Base-by-base conservation (phyloP, 2,797 vertebrate species). In the Morus bassanus region DNA sequence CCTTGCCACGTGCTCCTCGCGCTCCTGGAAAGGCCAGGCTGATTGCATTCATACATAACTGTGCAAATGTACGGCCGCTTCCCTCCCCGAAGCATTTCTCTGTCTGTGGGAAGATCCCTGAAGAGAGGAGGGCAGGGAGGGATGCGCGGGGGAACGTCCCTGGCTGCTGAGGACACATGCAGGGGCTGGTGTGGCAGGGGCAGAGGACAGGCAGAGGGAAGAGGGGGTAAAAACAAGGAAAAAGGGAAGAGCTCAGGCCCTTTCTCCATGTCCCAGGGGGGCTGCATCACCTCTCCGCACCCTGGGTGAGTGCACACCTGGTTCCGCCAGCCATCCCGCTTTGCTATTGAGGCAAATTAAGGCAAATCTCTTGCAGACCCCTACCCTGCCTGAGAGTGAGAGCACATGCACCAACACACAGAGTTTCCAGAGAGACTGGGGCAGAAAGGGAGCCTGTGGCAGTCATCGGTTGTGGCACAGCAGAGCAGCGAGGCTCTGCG, bases 121-220 rank as follows among this genome's bases (percentile, higher is more conserved):
- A 69, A 50, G 51, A 92, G 64, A 50, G 43, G 22, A 63, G 60
- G 37, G 60, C 21, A 41, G 48, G 24, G 33, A 61, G 27, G 45
- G 41, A 64, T 65, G 41, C 2, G 0, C 2, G 1, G 33, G 25
- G n/a, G n/a, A 73, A 12, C 0, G 0, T 17, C 56, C 54, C n/a
- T 50, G 56, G 60, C 61, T 88, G 61, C 59, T 54, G 41, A 33
- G 43, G 33, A 30, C 24, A 5, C 0, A 0, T 13, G 6, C 5
- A 8, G 27, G 27, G 30, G 45, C 41, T 86, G 9, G 11, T 39
- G 33, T 33, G 30, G 41, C n/a, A 73, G 57, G 46, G 35, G 6
- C 31, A 60, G 50, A 45, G 35, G 39, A 59, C 4, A 8, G 37
- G 17, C 30, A 48, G 45, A 85, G 60, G 22, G 33, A 82, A 10